These are phyloP conservation scores for Malurus leucopterus DNA, from an alignment of 2,797 vertebrate genomes.

Conservation along the genomic window DNA sequence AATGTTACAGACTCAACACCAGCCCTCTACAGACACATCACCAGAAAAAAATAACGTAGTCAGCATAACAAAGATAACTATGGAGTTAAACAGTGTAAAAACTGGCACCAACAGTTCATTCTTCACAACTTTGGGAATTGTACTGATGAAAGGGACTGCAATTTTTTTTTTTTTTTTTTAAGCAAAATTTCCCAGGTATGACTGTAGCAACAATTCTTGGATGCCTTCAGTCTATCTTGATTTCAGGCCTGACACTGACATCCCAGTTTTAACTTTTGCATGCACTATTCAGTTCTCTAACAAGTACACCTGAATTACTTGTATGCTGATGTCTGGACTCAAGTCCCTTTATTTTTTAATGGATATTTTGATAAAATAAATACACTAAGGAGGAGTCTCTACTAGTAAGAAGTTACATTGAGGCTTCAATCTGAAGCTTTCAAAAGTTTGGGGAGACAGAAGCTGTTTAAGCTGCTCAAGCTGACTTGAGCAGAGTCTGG, in stretches of 20 bases:
- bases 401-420: not conserved
- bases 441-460: not conserved
- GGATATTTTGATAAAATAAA: not conserved
- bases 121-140: not conserved
- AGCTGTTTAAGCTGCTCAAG: too few relatives aligned
- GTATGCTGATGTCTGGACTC: not conserved
- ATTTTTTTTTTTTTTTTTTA: not conserved
- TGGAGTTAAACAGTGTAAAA: not conserved
- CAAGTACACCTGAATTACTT: not conserved
- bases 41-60: not conserved
- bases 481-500: too few relatives aligned
- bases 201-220: not conserved
- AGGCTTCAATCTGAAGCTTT: not conserved
- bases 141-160: not conserved
- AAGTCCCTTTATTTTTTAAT: not conserved
- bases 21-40: slow-evolving; percentile 23
- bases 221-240: not conserved
- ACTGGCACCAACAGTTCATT: not conserved
- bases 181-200: not conserved
- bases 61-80: slow-evolving; percentile 44
- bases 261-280: not conserved
- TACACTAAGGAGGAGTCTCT: not conserved
- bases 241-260: not conserved
- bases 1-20: slow-evolving; percentile 31
- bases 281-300: not conserved